These are phyloP conservation scores for Eumacrocentrus americanus DNA, from an alignment of 2,888 invertebrate genomes.

Conservation along the genomic window DNA sequence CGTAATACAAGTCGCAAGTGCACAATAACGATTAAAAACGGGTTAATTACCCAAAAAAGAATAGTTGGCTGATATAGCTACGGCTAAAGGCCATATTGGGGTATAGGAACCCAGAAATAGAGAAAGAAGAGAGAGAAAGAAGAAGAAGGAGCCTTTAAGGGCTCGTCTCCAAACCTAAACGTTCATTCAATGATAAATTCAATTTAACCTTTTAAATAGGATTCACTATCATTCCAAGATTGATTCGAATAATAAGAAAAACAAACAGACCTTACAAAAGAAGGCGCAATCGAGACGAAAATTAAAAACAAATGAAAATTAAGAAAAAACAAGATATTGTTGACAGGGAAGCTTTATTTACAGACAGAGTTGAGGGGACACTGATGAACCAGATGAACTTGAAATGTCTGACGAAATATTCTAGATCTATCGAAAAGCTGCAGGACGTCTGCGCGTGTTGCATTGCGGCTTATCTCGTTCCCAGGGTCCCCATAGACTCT, in stretches of 20 bases:
- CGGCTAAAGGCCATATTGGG: too few species aligned
- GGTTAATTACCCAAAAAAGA: too few species aligned
- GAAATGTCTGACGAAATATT: background rate
- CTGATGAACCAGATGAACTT: too few species aligned
- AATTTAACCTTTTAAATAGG: background rate
- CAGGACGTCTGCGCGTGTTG: constrained; percentile 55
- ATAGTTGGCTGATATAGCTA: too few species aligned
- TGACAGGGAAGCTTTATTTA: background rate
- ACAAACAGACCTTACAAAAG: too few species aligned
- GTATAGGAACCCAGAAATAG: too few species aligned
- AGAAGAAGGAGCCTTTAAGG: background rate
- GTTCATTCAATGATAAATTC: background rate
- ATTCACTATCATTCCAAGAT: too few species aligned
- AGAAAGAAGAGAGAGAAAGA: background rate
- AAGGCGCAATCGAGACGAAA: too few species aligned
- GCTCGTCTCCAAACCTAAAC: background rate
- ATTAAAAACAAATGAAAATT: background rate
- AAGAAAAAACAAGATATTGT: background rate
- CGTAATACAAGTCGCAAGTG: too few species aligned
- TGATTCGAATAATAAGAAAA: background rate
- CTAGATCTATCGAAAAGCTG: constrained; percentile 10
- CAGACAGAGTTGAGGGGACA: background rate
- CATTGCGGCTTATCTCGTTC: constrained; percentile 52
- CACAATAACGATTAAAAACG: too few species aligned
- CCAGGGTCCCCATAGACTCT: too few species aligned